Base-by-base conservation (phyloP, 2,888 invertebrate species). In the Amblyjoppa proteus region DNA sequence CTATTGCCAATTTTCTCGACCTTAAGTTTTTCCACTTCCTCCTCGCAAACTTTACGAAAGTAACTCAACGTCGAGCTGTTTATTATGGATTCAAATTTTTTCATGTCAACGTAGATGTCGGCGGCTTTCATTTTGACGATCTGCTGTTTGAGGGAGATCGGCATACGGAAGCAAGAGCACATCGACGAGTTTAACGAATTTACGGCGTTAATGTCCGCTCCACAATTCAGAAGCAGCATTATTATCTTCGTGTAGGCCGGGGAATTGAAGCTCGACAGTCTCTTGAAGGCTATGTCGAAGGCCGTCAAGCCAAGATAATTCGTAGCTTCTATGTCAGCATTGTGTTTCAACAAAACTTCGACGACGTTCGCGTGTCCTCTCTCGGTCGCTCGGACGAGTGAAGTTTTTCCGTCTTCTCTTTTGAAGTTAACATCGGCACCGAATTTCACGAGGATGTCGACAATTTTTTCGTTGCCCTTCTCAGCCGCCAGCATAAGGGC, bases 321-420 rank as follows among this genome's bases (percentile, higher is more conserved):
- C 31, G 2, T 61, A 31, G 31, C 4, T 13, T 61, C 61, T 31
- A 61, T 61, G 31, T 61, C 31, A 4, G 61, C 61, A 16, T 61
- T 3, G 31, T 31, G 31, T 31, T 61, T 9, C 61, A 61, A 61
- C 16, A 61, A 61, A 31, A 61, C 13, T 61, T 61, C 28, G 6
- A 61, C 61, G 31, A 61, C 61, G 1, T 61, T 16, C 5, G 13
- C 31, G 16, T 61, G 28, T 5, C 31, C 28, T 13, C 16, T 31
- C 4, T 61, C 61, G 31, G 16, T 61, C 5, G 61, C 61, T 25
- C 61, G 61, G 16, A 61, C 28, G 13, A 61, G 28, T 16, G 61
- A 11, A 31, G 61, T 61, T 61, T 61, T 61, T 25, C 61, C 61
- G 6, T 61, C 61, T 16, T 61, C 61, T 61, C 61, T 61, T 16